phyloP scores from a whole-genome alignment of 92 coral and sea anemone species.

The Isaurus tuberculatus region DNA sequence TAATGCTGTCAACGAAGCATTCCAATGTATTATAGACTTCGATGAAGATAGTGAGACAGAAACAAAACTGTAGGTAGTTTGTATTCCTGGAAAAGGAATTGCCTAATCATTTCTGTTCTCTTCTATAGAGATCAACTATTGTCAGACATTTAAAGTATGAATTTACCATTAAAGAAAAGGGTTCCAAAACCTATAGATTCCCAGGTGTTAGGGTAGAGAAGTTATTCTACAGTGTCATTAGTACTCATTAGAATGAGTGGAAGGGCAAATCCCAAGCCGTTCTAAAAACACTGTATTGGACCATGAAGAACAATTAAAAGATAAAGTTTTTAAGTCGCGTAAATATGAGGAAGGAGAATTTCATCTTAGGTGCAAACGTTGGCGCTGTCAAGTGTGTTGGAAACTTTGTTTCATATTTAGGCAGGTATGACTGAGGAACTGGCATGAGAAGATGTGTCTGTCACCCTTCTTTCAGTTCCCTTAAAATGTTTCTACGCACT shows the following conservation, averaged over 20 bases:
- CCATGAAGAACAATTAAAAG: neutral
- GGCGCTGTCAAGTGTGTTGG: neutral
- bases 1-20: constrained; percentile 85
- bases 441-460: too few relatives aligned
- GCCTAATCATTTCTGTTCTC: neutral
- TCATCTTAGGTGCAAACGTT: neutral
- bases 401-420: neutral
- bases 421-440: neutral
- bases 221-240: neutral
- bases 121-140: neutral
- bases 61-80: constrained; percentile 63
- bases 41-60: constrained; percentile 62
- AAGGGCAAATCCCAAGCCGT: neutral
- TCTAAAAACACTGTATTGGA: neutral
- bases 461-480: neutral
- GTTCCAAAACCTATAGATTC: neutral
- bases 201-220: neutral
- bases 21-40: constrained; percentile 74
- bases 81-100: neutral
- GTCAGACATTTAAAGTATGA: neutral
- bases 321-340: neutral
- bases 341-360: neutral
- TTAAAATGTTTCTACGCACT: too few relatives aligned
- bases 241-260: neutral
- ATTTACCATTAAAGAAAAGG: neutral